These are phyloP conservation scores for Venusia cambrica DNA, from an alignment of 2,888 invertebrate species.

Conservation along the genomic window DNA sequence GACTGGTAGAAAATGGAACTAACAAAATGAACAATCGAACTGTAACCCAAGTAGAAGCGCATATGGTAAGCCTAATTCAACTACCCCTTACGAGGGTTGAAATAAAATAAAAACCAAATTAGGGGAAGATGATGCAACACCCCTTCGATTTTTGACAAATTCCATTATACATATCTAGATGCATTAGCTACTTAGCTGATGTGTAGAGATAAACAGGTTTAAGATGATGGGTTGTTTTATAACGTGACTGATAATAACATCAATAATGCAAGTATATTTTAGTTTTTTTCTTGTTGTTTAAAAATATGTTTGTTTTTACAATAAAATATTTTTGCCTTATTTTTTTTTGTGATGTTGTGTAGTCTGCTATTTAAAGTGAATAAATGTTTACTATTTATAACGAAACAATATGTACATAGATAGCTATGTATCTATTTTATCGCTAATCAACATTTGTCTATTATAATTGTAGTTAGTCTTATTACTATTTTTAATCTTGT, in stretches of 20 bases:
- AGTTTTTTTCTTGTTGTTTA: no score
- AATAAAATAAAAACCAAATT: constrained; percentile 78
- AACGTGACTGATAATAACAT: not conserved
- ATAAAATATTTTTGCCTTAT: no score
- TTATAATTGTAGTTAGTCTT: no score
- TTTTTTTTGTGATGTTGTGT: no score
- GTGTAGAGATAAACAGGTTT: constrained; percentile 42
- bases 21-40: constrained; percentile 62
- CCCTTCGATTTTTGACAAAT: constrained; percentile 80
- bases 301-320: no score
- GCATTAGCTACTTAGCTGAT: constrained; percentile 63
- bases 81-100: constrained; percentile 62
- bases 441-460: no score
- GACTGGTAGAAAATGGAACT: constrained; percentile 34
- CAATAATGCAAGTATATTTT: no score
- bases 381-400: no score
- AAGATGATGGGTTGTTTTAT: constrained; percentile 24
- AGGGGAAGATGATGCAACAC: constrained; percentile 78
- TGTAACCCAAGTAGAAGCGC: constrained; percentile 75
- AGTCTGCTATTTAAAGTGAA: no score
- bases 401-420: no score
- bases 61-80: constrained; percentile 80
- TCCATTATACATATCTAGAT: constrained; percentile 70
- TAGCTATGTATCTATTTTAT: no score
- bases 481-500: no score